Percentiles rank a stretch among this genome's conserved stretches.
These are phyloP conservation scores for Lepeophtheirus salmonis DNA, from an alignment of 1,140 invertebrate genomes.

Conservation along the genomic window DNA sequence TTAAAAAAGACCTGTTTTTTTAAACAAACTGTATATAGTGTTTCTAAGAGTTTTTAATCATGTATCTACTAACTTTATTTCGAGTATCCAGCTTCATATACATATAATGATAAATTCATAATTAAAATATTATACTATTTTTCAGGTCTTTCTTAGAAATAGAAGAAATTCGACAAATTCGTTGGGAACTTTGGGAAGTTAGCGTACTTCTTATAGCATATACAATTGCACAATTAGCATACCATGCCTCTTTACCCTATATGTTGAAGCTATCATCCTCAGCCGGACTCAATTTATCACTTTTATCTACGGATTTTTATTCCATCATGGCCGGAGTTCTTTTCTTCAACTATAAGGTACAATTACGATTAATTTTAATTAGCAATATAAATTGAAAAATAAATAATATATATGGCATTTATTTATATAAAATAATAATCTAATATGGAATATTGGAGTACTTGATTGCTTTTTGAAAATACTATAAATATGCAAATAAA, in stretches of 20 bases:
- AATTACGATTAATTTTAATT: slow-evolving; percentile 19
- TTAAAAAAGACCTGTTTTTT: too few relatives aligned
- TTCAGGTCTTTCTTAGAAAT: slow-evolving; percentile 35
- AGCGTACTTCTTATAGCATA: slow-evolving; percentile 38
- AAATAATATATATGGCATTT: too few relatives aligned
- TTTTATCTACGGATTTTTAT: slow-evolving; percentile 67
- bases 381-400: too few relatives aligned
- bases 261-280: slow-evolving; percentile 57
- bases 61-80: too few relatives aligned
- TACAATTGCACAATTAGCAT: slow-evolving; percentile 45
- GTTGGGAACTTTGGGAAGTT: slow-evolving; percentile 37
- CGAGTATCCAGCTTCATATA: too few relatives aligned
- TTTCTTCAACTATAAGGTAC: slow-evolving; percentile 62
- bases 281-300: slow-evolving; percentile 56
- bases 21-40: too few relatives aligned
- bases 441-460: neutral
- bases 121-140: too few relatives aligned
- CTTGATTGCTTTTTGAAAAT: neutral
- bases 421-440: slow-evolving; percentile 8
- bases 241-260: slow-evolving; percentile 53
- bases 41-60: too few relatives aligned
- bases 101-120: too few relatives aligned
- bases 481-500: neutral
- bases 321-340: slow-evolving; percentile 56
- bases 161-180: slow-evolving; percentile 29